Evolutionary conservation across 92 coral and sea anemone genomes (phyloP), one percentile per base, ranked within the genome.

Genomic region (Porites divaricata): DNA sequence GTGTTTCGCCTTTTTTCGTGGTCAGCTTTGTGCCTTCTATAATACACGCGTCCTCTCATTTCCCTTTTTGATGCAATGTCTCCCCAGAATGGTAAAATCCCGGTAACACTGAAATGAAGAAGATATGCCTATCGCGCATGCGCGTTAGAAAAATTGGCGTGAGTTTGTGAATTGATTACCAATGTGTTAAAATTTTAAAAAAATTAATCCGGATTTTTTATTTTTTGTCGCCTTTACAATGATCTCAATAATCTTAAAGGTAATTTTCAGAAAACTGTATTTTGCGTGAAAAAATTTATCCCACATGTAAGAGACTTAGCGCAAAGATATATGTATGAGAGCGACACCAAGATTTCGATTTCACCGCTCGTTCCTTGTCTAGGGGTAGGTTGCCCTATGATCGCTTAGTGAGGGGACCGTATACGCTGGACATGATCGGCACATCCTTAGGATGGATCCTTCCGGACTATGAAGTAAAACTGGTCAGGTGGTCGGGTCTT

Each of bases 331-430:
- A 89, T 19, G 16, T 28, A 45, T 19, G 14, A 59, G 19, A 49
- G 56, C 8, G 11, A 9, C 0, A 0, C 1, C 0, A 0, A 0
- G 0, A 0, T 0, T 15, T 0, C 9, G 90, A 86, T 89, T 89
- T 89, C 90, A 89, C 93, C 87, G 93, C 84, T 79, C 93, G 93
- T 89, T 89, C 93, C 85, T 69, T 67, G 93, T 89, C 90, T 71
- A 68, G 90, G 57, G 93, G 93, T 79, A 59, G 93, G 87, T 88
- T 70, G 90, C 93, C 84, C 93, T 26, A 50, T 83, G 93, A 89
- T 89, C 90, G 93, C 24, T 20, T 89, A 76, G 93, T 89, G 93
- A 89, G 93, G 93, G 93, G 90, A 87, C 87, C 93, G 74, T 48
- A n/a, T 75, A 76, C 93, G 93, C 93, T 77, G 93, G 93, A 86